Evolutionary conservation across 2,113 vertebrate genomes (phyloP), one percentile per base, ranked within the genome.

Genomic region (Corythaixoides concolor): DNA sequence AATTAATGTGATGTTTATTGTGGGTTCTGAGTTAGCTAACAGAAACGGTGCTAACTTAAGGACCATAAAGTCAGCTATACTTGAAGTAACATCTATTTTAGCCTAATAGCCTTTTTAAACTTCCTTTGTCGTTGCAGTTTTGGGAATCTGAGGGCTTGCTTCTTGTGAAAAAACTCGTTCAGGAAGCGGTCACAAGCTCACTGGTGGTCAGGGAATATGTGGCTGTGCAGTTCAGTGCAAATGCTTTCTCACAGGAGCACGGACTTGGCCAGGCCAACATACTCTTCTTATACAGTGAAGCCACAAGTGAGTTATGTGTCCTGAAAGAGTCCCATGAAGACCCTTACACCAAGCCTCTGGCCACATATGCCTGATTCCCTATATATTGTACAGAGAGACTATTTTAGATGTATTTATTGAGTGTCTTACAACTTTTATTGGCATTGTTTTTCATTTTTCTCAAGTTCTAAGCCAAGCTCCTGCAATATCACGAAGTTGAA

Each of bases 391-490:
- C 26, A 80, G 80, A 72, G 21, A 87, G 32, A 77, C 6, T 59
- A 55, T 74, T 95, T 85, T 67, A 88, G 37, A 69, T 95, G 10
- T 85, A 96, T 91, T 91, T 95, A 95, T 79, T 92, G 72, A 78
- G 68, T 90, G 91, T 73, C 81, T 94, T 83, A 70, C 77, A 89
- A 87, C 67, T 88, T 92, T 91, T 89, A 97, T 80, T 96, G 69
- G 62, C 62, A 59, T 88, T 94, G 59, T 85, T 96, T 93, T 92
- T 95, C 84, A 95, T 91, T 95, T 94, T 96, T 89, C 66, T 93
- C 84, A 72, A 55, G 73, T 93, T 92, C 59, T 89, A 90, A 90
- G 90, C 73, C 79, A 92, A 91, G 59, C 49, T 89, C 43, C 55
- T 90, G 49, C 43, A 83, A 52, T 70, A 95, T 86, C 85, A 60